Conservation (phyloP, 2,797 vertebrate species). For the Kryptolebias ocellatus region DNA sequence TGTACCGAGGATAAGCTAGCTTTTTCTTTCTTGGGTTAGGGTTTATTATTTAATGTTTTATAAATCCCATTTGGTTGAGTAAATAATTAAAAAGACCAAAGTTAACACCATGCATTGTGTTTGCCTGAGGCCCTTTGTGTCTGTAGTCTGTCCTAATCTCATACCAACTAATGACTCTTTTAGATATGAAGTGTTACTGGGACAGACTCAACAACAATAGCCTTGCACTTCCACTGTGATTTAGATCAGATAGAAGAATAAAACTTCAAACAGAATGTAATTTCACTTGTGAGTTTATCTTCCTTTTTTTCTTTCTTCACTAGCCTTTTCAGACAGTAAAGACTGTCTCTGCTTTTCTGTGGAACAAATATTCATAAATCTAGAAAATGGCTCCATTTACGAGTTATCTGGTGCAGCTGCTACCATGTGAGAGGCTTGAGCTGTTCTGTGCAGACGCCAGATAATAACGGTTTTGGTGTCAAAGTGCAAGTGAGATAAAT, state of each 20-base stretch:
- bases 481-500: conserved; percentile 79
- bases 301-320: background rate
- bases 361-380: conserved; percentile 63
- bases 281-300: background rate
- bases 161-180: background rate
- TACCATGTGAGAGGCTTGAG: conserved; percentile 60
- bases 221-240: background rate
- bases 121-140: background rate
- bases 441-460: conserved; percentile 67
- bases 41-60: no score
- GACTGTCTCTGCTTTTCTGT: conserved; percentile 28
- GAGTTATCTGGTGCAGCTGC: conserved; percentile 59
- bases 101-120: background rate
- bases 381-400: conserved; percentile 64
- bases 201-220: background rate
- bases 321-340: conserved; percentile 3
- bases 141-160: background rate
- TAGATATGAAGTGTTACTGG: background rate
- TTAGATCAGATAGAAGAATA: background rate
- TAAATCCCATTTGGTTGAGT: background rate
- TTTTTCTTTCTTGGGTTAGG: no score
- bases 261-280: conserved; percentile 1
- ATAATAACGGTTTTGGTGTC: conserved; percentile 70
- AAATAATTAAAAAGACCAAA: background rate
- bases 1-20: no score